Conservation (phyloP, 2,113 vertebrate species). For the Chascanopsetta lugubris region DNA sequence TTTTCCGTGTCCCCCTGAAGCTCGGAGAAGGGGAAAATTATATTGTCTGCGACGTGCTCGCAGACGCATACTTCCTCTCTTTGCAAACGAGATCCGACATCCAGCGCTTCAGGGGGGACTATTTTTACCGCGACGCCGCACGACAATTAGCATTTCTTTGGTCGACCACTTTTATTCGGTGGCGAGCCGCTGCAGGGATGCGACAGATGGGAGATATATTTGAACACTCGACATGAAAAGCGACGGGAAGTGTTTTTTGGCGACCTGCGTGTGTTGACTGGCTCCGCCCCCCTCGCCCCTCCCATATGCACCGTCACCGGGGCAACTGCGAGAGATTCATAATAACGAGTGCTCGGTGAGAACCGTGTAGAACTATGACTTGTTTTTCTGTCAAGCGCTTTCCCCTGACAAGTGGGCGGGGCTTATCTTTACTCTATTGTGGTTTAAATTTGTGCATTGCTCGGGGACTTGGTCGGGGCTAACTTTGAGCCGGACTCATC, state of each 20-base stretch:
- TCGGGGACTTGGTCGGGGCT: no score
- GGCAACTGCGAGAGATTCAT: no score
- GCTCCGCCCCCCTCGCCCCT: no score
- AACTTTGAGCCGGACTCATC: no score
- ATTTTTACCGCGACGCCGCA: constrained; percentile 75
- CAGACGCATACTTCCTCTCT: constrained; percentile 61
- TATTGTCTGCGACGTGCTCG: constrained; percentile 41
- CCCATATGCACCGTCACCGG: no score
- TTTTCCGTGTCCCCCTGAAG: constrained; percentile 37
- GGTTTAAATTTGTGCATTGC: no score
- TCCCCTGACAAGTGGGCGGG: no score
- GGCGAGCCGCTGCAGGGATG: constrained; percentile 64
- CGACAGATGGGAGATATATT: constrained; percentile 78
- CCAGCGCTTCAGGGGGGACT: constrained; percentile 61
- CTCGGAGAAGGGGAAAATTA: constrained; percentile 41
- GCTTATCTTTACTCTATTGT: no score
- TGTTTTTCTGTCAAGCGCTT: constrained; percentile 13
- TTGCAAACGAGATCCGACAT: constrained; percentile 68
- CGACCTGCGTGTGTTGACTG: no score
- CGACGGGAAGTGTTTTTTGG: constrained; percentile 30
- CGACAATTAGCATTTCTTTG: constrained; percentile 78
- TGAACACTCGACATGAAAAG: constrained; percentile 74
- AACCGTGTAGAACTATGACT: no score
- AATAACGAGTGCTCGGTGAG: no score
- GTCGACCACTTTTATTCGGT: constrained; percentile 77